phyloP scores from a whole-genome alignment of 2,113 vertebrate species.

The Menura novaehollandiae region DNA sequence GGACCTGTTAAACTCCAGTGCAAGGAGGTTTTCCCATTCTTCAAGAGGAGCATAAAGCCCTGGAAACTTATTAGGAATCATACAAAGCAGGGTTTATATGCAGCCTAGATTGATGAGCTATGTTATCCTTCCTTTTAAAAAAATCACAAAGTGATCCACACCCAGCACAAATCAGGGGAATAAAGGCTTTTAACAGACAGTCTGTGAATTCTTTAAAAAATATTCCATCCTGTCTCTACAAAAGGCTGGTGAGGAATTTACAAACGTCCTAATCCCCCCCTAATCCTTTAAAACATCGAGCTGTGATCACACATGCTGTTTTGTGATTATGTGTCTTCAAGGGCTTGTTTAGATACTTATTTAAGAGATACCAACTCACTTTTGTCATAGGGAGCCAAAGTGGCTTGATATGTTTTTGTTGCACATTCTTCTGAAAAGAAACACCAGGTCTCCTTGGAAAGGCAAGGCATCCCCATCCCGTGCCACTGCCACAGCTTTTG shows the following conservation, averaged over 20 bases:
- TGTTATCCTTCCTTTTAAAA: not conserved
- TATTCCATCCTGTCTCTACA: constrained; percentile 33
- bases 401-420: not conserved
- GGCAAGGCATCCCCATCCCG: not conserved
- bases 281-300: constrained; percentile 21
- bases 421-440: not conserved
- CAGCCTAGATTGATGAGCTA: not conserved
- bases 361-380: not conserved
- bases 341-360: not conserved
- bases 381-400: not conserved
- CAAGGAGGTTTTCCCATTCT: not conserved
- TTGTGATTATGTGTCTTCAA: not conserved
- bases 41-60: not conserved
- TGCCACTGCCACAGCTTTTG: not conserved
- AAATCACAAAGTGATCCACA: not conserved
- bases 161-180: not conserved
- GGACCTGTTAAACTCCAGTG: not conserved
- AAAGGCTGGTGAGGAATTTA: constrained; percentile 40
- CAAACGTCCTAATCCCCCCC: constrained; percentile 23
- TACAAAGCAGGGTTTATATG: not conserved
- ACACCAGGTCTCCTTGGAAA: not conserved
- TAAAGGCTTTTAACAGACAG: constrained; percentile 6
- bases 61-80: not conserved
- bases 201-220: constrained; percentile 16
- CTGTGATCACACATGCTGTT: constrained; percentile 22